Conservation (phyloP, 2,113 vertebrate genomes). For the Odocoileus virginianus region DNA sequence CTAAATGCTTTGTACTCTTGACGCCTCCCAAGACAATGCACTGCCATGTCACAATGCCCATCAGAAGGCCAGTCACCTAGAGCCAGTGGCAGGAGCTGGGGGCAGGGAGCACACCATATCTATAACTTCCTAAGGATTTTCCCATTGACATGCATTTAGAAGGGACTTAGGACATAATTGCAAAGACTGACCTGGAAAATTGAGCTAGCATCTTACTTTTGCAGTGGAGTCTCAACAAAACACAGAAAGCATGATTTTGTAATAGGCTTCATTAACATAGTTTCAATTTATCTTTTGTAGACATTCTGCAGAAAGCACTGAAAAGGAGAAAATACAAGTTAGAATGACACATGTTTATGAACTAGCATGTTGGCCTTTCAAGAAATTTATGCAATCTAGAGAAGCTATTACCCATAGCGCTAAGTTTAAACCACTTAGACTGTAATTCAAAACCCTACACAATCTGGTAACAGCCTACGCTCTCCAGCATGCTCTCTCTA, state of each 20-base stretch:
- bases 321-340: neutral
- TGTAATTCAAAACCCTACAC: constrained; percentile 5
- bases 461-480: neutral
- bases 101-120: neutral
- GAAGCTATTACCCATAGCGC: neutral
- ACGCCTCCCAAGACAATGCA: neutral
- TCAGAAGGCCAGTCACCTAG: neutral
- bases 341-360: neutral
- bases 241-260: neutral
- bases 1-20: neutral
- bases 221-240: neutral
- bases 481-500: constrained; percentile 21
- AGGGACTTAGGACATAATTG: neutral
- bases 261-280: neutral
- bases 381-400: constrained; percentile 25
- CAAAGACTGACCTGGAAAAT: neutral
- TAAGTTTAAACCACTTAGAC: constrained; percentile 44
- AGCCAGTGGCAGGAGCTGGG: neutral
- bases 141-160: neutral
- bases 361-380: neutral
- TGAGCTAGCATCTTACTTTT: neutral
- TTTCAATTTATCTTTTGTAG: neutral
- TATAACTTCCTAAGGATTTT: neutral
- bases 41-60: neutral
- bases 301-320: neutral